Percentiles rank a stretch among this genome's conserved stretches.
Evolutionary conservation across 2,888 invertebrate species (phyloP).

Genomic region (Stenchaetothrips biformis): DNA sequence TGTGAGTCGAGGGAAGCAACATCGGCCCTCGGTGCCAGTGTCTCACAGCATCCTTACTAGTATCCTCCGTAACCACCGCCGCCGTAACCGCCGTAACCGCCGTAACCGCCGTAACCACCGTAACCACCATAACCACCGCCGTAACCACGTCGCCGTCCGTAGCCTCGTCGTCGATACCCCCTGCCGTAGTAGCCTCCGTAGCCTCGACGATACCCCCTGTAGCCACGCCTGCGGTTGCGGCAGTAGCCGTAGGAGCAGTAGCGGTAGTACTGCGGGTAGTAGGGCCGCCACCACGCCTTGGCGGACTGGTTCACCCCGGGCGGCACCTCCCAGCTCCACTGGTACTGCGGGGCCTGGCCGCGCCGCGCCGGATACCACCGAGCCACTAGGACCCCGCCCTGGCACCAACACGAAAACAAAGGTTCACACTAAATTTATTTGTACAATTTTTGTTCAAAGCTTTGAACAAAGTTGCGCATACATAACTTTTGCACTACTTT

Average conservation of each 20-base stretch:
- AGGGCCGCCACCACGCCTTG: background rate
- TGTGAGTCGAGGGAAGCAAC: background rate
- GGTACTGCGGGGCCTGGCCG: background rate
- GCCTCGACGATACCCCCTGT: background rate
- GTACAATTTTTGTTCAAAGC: too few relatives aligned
- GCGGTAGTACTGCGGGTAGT: background rate
- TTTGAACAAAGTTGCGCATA: too few relatives aligned
- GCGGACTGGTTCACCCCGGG: slow-evolving; percentile 11
- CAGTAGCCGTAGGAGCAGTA: background rate
- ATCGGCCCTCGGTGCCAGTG: background rate
- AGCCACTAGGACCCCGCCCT: slow-evolving; percentile 4
- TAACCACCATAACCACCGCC: background rate
- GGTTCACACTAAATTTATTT: background rate
- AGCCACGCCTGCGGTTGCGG: background rate
- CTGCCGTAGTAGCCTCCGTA: background rate
- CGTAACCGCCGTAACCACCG: background rate
- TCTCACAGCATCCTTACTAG: background rate
- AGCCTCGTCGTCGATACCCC: background rate
- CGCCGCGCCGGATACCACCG: slow-evolving; percentile 8
- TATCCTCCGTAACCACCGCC: background rate
- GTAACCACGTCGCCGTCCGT: background rate
- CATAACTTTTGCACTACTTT: too few relatives aligned
- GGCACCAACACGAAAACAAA: background rate
- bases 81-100: background rate
- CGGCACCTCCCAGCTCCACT: slow-evolving; percentile 10